Evolutionary conservation across 1,140 invertebrate genomes (phyloP).

Genomic region (Ganaspis sp.): DNA sequence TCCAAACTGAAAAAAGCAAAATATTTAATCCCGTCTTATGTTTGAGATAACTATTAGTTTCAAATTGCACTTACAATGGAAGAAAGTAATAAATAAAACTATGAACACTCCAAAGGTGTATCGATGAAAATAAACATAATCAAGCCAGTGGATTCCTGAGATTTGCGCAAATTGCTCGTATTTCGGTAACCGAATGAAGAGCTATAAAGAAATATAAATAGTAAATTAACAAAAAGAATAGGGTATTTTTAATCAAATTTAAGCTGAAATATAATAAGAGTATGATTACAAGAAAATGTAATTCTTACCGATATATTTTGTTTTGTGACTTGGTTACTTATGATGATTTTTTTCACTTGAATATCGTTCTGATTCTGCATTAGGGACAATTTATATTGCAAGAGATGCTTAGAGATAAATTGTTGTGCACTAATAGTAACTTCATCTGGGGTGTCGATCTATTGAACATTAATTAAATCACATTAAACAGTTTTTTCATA

Average conservation of each 20-base stretch:
- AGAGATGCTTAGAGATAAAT: slow-evolving; percentile 53
- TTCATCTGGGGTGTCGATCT: slow-evolving; percentile 70
- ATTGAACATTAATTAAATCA: slow-evolving; percentile 27
- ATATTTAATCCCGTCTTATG: slow-evolving; percentile 16
- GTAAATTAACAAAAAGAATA: slow-evolving; percentile 31
- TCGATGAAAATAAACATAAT: slow-evolving; percentile 68
- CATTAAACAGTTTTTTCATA: slow-evolving; percentile 23
- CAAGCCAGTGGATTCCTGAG: slow-evolving; percentile 69
- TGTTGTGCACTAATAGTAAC: slow-evolving; percentile 61
- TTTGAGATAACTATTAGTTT: slow-evolving; percentile 15
- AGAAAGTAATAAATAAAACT: slow-evolving; percentile 64
- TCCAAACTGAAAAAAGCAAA: slow-evolving; percentile 65
- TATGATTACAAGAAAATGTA: slow-evolving; percentile 11
- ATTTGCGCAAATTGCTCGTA: slow-evolving; percentile 64
- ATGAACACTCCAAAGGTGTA: slow-evolving; percentile 67
- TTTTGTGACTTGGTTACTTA: slow-evolving; percentile 70
- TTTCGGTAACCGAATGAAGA: slow-evolving; percentile 68
- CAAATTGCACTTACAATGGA: slow-evolving; percentile 64
- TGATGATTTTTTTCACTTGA: slow-evolving; percentile 68
- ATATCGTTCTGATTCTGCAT: slow-evolving; percentile 69
- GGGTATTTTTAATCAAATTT: too few relatives aligned
- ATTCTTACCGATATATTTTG: slow-evolving; percentile 72
- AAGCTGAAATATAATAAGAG: too few relatives aligned
- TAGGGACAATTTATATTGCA: slow-evolving; percentile 68
- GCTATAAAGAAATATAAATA: slow-evolving; percentile 54